Percentiles rank a stretch among this genome's conserved stretches.
Evolutionary conservation across 2,113 vertebrate genomes (phyloP).

Genomic region (Sarotherodon lohbergeri): DNA sequence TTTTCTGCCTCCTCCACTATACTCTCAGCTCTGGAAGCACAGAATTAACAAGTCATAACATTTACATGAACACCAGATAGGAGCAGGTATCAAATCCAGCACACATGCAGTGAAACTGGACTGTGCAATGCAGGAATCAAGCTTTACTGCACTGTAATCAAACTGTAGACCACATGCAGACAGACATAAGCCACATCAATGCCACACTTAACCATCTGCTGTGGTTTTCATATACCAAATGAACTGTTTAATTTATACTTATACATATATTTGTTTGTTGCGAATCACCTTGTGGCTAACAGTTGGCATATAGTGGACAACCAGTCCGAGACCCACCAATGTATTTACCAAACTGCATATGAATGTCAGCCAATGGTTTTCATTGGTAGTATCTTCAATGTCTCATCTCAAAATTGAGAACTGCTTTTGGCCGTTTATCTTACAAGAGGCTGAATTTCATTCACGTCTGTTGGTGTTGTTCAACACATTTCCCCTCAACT

Average conservation of each 20-base stretch:
- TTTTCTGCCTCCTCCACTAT: constrained; percentile 44
- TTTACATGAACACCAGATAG: background rate
- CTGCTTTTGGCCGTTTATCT: background rate
- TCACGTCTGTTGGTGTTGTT: background rate
- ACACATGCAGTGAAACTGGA: constrained; percentile 15
- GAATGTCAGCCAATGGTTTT: background rate
- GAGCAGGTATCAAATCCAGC: background rate
- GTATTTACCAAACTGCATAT: fast-evolving
- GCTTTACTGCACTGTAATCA: background rate
- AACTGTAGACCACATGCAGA: background rate
- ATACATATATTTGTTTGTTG: background rate
- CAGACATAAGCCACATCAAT: background rate
- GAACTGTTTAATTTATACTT: background rate
- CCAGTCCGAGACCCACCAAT: background rate
- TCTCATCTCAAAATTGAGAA: background rate
- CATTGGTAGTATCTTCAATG: background rate
- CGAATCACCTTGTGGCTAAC: background rate
- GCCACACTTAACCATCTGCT: background rate
- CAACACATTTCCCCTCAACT: background rate
- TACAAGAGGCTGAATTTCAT: background rate
- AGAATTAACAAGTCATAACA: constrained; percentile 49
- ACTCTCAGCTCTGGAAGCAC: constrained; percentile 61
- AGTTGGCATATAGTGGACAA: background rate
- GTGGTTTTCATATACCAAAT: background rate
- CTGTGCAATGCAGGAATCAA: background rate